Evolutionary conservation across 2,888 invertebrate species (phyloP).

Genomic region (Chrysolina americana): DNA sequence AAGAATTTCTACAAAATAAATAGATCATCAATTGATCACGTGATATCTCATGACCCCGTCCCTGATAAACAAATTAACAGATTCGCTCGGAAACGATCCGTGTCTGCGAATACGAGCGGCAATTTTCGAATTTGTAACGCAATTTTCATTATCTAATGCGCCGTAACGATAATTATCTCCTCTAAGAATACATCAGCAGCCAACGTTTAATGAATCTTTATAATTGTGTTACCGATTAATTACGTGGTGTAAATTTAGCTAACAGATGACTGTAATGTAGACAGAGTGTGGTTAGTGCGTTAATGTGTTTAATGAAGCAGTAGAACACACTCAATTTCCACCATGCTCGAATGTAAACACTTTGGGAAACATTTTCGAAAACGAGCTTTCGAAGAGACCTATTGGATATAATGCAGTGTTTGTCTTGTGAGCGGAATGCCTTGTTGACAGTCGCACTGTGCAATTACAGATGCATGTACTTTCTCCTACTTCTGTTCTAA

Average conservation of each 20-base stretch:
- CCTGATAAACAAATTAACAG: background rate
- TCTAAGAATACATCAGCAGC: slow-evolving; percentile 37
- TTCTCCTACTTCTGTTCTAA: too few species aligned
- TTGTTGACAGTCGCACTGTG: background rate
- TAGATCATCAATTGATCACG: too few species aligned
- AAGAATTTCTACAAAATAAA: too few species aligned
- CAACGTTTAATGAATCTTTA: slow-evolving; percentile 50
- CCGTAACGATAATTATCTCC: slow-evolving; percentile 38
- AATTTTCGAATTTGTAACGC: slow-evolving; percentile 40
- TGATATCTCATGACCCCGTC: too few species aligned
- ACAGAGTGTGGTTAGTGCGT: slow-evolving; percentile 51
- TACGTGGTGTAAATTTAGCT: slow-evolving; percentile 54
- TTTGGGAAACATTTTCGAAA: background rate
- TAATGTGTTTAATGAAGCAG: slow-evolving; percentile 57
- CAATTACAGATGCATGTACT: too few species aligned
- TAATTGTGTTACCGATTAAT: slow-evolving; percentile 57
- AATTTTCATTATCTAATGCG: slow-evolving; percentile 26
- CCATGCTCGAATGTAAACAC: slow-evolving; percentile 20
- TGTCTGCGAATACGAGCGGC: background rate
- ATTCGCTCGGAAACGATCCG: background rate
- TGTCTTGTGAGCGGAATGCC: background rate
- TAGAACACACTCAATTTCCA: slow-evolving; percentile 55
- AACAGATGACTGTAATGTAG: slow-evolving; percentile 54
- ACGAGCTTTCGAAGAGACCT: background rate
- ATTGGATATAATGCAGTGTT: background rate